phyloP scores from a whole-genome alignment of 1,140 invertebrate genomes.

The Argopecten irradians region DNA sequence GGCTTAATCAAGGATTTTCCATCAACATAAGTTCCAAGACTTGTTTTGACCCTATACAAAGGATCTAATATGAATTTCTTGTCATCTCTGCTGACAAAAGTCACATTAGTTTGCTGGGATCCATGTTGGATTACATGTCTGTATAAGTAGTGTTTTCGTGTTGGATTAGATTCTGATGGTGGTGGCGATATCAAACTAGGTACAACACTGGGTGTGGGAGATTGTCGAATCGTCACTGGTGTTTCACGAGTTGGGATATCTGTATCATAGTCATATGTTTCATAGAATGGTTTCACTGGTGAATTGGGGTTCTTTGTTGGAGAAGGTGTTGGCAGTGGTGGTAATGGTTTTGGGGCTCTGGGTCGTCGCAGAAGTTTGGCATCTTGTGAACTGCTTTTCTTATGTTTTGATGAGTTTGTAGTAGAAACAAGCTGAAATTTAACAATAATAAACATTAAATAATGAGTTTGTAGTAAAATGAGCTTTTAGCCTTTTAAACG shows the following conservation, averaged over 20 bases:
- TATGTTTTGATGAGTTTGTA: not conserved
- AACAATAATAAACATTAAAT: too few relatives aligned
- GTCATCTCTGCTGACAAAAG: constrained; percentile 62
- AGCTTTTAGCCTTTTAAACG: too few relatives aligned
- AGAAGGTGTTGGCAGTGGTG: constrained; percentile 52
- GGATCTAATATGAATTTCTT: constrained; percentile 72
- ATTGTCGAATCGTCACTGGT: constrained; percentile 44
- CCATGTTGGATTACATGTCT: constrained; percentile 38
- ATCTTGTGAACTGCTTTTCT: not conserved
- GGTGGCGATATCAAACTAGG: constrained; percentile 70
- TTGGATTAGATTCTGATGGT: constrained; percentile 65
- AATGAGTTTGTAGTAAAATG: too few relatives aligned
- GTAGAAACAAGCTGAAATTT: not conserved
- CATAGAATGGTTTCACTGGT: constrained; percentile 47
- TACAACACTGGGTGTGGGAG: constrained; percentile 65
- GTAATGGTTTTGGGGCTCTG: constrained; percentile 62
- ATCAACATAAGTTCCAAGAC: constrained; percentile 70
- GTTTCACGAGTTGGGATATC: constrained; percentile 29
- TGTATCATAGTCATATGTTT: constrained; percentile 47
- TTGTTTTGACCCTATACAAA: constrained; percentile 66
- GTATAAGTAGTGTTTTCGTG: constrained; percentile 29
- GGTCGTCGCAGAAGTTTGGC: constrained; percentile 63
- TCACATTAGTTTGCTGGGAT: constrained; percentile 59
- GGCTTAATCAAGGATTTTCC: constrained; percentile 69
- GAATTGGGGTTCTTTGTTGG: constrained; percentile 33